Base-by-base conservation (phyloP, 2,888 invertebrate species). In the Drosophila seclusa region DNA sequence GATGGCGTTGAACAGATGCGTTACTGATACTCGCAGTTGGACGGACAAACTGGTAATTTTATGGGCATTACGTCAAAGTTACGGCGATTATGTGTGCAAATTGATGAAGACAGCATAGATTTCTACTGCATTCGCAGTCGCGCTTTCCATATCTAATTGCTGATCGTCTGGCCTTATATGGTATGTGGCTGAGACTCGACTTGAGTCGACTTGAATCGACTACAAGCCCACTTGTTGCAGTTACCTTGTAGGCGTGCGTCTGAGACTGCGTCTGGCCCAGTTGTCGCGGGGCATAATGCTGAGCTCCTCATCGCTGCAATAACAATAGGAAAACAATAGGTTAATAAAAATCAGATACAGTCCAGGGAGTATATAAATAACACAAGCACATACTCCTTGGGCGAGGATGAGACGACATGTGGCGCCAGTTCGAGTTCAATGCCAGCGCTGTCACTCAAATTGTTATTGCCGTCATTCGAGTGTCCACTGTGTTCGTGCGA, bases 211-310 rank as follows among this genome's bases (percentile, higher is more conserved):
- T 34, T 61, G 36, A 57, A 24, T 49, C 40, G 55, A 52, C 61
- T 67, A 32, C 36, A 49, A 58, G 55, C 55, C 55, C 52, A 61
- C 27, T 32, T 49, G 59, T 18, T 48, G 58, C 18, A 50, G 27
- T 73, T 94, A 97, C 97, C 96, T 96, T 80, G 96, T 95, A 70
- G 97, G 96, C 54, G 97, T 96, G 91, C 97, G 94, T 90, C 97
- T 94, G 59, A 97, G 94, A 91, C 97, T 97, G 55, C 97, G 97
- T 87, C 97, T 94, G 52, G 97, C 95, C 97, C 97, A 97, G 62
- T 97, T 96, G 92, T 97, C 96, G 90, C 97, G 94, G 88, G 96
- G 96, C 80, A 96, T 94, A 45, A 93, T 94, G 81, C 93, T 94
- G 77, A 94, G 91, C 74, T 95, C 95, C 83, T 94, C 95, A 88